phyloP scores from a whole-genome alignment of 2,888 invertebrate species.

The Embidobia sp. region DNA sequence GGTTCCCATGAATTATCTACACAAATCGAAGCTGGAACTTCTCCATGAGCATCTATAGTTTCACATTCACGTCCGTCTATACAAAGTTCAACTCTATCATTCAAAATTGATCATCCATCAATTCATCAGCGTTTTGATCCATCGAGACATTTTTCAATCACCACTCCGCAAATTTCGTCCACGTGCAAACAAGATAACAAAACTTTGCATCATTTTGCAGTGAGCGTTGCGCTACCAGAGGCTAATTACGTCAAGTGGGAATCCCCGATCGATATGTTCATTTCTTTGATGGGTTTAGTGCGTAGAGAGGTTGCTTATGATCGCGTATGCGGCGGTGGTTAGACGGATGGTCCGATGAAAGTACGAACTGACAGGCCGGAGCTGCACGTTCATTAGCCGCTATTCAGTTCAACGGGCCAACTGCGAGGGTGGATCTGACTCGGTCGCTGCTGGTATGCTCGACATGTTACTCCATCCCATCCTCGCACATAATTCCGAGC shows the following conservation, averaged over 20 bases:
- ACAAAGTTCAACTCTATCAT: too few relatives aligned
- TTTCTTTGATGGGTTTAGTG: conserved; percentile 52
- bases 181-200: too few relatives aligned
- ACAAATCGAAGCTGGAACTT: too few relatives aligned
- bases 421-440: conserved; percentile 77
- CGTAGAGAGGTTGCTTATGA: conserved; percentile 66
- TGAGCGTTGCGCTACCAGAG: too few relatives aligned
- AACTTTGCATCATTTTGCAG: too few relatives aligned
- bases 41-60: too few relatives aligned
- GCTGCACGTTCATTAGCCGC: conserved; percentile 80
- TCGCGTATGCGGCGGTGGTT: conserved; percentile 71
- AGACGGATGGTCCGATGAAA: conserved; percentile 68
- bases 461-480: conserved; percentile 76
- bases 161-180: too few relatives aligned
- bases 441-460: conserved; percentile 78
- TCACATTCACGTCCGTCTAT: too few relatives aligned
- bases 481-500: conserved; percentile 77
- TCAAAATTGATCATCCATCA: too few relatives aligned
- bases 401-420: conserved; percentile 80
- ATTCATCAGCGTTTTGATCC: too few relatives aligned
- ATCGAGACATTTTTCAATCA: too few relatives aligned
- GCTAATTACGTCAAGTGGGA: conserved; percentile 27
- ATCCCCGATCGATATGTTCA: conserved; percentile 49
- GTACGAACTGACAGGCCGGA: conserved; percentile 74
- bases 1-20: too few relatives aligned